These are phyloP conservation scores for Chelonoidis abingdonii DNA, from an alignment of 2,113 vertebrate species.

Conservation along the genomic window DNA sequence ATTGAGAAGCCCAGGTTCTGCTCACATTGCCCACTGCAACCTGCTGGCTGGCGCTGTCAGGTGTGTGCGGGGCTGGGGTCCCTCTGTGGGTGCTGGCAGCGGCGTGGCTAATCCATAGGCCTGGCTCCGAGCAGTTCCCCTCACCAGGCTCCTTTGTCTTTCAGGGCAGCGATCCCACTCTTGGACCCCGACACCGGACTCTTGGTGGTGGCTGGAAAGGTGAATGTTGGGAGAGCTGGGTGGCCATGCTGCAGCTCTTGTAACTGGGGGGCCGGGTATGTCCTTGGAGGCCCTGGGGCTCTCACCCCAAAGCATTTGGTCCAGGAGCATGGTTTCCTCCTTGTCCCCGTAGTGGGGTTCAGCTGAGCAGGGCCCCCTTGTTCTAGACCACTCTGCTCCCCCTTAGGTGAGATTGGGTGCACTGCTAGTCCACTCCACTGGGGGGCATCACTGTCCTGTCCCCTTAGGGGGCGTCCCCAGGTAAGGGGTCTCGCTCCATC, in stretches of 20 bases:
- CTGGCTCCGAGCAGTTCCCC: not conserved
- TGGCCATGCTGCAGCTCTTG: not conserved
- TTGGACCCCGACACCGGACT: conserved; percentile 90
- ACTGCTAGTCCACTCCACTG: not conserved
- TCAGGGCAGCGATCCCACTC: conserved; percentile 88
- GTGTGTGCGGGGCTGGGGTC: too few species aligned
- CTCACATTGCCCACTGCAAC: not conserved
- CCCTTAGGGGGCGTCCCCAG: too few species aligned
- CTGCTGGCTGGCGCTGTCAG: not conserved
- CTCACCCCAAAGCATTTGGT: not conserved
- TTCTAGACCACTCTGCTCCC: not conserved
- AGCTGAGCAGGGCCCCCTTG: not conserved
- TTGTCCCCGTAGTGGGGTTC: not conserved
- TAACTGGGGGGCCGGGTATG: not conserved
- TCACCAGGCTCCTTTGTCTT: not conserved
- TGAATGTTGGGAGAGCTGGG: conserved; percentile 62
- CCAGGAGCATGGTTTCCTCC: not conserved
- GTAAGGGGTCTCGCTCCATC: not conserved
- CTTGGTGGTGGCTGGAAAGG: conserved; percentile 89
- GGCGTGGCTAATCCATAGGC: too few species aligned
- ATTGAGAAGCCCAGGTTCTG: not conserved
- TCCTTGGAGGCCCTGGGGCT: not conserved
- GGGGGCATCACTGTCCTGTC: not conserved
- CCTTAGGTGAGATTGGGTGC: not conserved
- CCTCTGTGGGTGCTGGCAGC: too few species aligned